phyloP scores from a whole-genome alignment of 92 coral and sea anemone species.

The Heliopora coerulea region DNA sequence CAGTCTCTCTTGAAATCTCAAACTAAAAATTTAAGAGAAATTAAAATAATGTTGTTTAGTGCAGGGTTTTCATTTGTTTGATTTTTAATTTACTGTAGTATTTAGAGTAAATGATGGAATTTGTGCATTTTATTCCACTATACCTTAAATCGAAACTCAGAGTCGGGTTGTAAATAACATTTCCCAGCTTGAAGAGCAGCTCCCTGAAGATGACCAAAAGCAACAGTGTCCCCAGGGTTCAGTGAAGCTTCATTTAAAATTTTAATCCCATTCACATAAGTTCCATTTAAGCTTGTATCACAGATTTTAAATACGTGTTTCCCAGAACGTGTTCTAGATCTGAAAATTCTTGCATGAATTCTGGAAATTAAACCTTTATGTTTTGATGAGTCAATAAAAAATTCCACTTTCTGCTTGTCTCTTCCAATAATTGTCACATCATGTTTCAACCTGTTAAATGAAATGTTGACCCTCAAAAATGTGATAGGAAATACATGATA shows the following conservation, averaged over 20 bases:
- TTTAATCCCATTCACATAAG: slow-evolving; percentile 80
- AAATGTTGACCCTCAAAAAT: background rate
- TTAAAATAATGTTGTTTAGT: background rate
- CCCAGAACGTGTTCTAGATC: slow-evolving; percentile 42
- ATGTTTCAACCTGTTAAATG: slow-evolving; percentile 58
- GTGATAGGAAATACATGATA: background rate
- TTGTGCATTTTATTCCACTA: background rate
- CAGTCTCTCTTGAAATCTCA: background rate
- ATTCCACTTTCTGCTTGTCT: slow-evolving; percentile 64
- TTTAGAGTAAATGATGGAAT: too few species aligned
- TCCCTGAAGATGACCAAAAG: slow-evolving; percentile 86
- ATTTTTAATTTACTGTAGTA: too few species aligned
- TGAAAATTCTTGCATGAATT: slow-evolving; percentile 83
- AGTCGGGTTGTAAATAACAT: slow-evolving; percentile 63
- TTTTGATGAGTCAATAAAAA: slow-evolving; percentile 76
- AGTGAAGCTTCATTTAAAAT: slow-evolving; percentile 65
- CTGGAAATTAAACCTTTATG: slow-evolving; percentile 85
- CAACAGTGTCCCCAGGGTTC: slow-evolving; percentile 75
- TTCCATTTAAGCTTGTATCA: slow-evolving; percentile 94
- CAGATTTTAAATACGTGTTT: slow-evolving; percentile 59
- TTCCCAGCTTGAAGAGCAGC: slow-evolving; percentile 71
- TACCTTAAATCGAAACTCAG: slow-evolving; percentile 86
- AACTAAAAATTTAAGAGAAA: background rate
- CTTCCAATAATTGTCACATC: slow-evolving; percentile 80
- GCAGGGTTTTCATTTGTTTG: too few species aligned